Evolutionary conservation across 2,797 vertebrate species (phyloP), one percentile per base, ranked within the genome.

Genomic region (Sebastes hubbsi): DNA sequence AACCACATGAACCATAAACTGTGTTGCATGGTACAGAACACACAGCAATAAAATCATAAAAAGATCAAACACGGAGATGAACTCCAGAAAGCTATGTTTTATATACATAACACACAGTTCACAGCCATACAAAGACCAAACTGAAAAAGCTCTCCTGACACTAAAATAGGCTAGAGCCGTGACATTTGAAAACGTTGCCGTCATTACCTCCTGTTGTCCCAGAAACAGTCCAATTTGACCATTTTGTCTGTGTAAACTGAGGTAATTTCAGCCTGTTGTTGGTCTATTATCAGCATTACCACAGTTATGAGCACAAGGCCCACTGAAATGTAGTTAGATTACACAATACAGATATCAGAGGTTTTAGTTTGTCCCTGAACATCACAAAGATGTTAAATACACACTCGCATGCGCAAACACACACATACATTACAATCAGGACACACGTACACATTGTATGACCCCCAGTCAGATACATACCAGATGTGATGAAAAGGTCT

Each of bases 401-500:
- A 62, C 29, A 29, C 42, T 11, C 3, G 22, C 20, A 58, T 1
- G 2, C 4, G 66, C 16, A 52, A 52, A 52, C 12, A 54, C 22
- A 75, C 6, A 59, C 11, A 56, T 3, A 49, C 2, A 20, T 4
- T 22, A 13, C 7, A 29, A 14, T 18, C 20, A 29, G 61, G 18
- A 82, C 22, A 80, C 60, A 76, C 27, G 27, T 6, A 38, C 8
- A 64, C 46, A 55, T 25, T 9, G 34, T 2, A 68, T 16, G 7
- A 63, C 12, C 16, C 16, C 3, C 49, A 52, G 20, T 12, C 10
- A 32, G 42, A 20, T 66, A 91, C 92, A 13, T 91, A 92, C 92
- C 92, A 88, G 87, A 78, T 85, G 11, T 29, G 58, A 61, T 42
- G 76, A 87, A 85, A 80, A 69, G 34, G 62, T 78, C 9, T 61